These are phyloP conservation scores for Drosophila eugracilis DNA, from an alignment of 1,140 invertebrate genomes.

Conservation along the genomic window DNA sequence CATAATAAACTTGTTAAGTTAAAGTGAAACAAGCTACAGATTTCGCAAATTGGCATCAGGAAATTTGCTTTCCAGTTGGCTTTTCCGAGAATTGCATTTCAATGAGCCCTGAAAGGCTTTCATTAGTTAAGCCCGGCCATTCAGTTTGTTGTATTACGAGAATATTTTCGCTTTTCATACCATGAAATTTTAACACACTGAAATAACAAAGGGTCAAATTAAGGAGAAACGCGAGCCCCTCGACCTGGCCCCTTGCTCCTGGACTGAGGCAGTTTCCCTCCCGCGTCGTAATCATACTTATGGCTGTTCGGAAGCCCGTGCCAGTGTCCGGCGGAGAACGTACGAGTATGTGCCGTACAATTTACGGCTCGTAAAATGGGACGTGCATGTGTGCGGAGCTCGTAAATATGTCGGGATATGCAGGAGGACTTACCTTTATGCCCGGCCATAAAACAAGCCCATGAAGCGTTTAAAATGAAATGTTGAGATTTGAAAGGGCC, in stretches of 20 bases:
- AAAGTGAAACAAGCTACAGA: not conserved
- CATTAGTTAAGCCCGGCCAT: not conserved
- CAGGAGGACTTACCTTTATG: slow-evolving; percentile 35
- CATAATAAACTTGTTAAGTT: not conserved
- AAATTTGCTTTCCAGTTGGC: not conserved
- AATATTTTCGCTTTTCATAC: not conserved
- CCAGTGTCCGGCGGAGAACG: slow-evolving; percentile 22
- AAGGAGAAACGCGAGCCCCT: not conserved
- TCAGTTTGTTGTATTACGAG: slow-evolving; percentile 3
- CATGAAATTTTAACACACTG: slow-evolving; percentile 11
- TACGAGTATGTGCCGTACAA: slow-evolving; percentile 53
- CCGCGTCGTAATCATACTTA: slow-evolving; percentile 36
- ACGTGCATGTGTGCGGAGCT: slow-evolving; percentile 30
- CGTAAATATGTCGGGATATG: slow-evolving; percentile 33
- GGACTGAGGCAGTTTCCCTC: not conserved
- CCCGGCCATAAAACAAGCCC: slow-evolving; percentile 57
- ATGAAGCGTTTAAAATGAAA: slow-evolving; percentile 61
- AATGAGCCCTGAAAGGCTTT: not conserved
- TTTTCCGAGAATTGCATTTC: not conserved
- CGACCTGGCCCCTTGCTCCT: slow-evolving; percentile 4
- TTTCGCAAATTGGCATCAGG: not conserved
- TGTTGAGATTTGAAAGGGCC: slow-evolving; percentile 41
- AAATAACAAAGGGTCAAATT: slow-evolving; percentile 35
- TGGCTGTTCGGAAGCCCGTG: slow-evolving; percentile 15
- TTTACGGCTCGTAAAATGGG: slow-evolving; percentile 70